Evolutionary conservation across 2,113 vertebrate genomes (phyloP).

Genomic region (Eretmochelys imbricata): DNA sequence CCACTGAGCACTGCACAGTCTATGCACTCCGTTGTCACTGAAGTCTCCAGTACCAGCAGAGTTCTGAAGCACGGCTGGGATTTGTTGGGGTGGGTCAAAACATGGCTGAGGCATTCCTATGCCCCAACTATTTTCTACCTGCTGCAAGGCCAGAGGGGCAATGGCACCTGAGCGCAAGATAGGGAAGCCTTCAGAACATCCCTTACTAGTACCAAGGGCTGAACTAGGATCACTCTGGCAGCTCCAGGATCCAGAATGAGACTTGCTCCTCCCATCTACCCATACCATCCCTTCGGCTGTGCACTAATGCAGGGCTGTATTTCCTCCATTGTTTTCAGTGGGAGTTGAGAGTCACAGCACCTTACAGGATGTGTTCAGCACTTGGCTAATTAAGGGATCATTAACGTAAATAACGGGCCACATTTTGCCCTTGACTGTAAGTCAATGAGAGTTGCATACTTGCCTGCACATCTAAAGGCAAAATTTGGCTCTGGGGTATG

Average conservation of each 20-base stretch:
- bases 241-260: background rate
- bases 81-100: constrained; percentile 30
- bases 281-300: background rate
- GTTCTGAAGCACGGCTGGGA: background rate
- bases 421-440: background rate
- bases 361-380: background rate
- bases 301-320: background rate
- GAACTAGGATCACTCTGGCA: background rate
- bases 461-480: background rate
- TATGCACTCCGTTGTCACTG: background rate
- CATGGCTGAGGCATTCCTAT: background rate
- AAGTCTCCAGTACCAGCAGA: background rate
- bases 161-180: background rate
- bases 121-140: background rate
- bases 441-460: background rate
- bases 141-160: background rate
- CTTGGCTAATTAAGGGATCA: background rate
- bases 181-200: background rate
- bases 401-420: background rate
- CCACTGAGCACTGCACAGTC: background rate
- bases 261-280: too few species aligned
- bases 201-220: background rate
- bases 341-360: background rate
- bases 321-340: background rate
- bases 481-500: background rate